phyloP scores from a whole-genome alignment of 1,140 invertebrate species.

The Neotoxoptera formosana region DNA sequence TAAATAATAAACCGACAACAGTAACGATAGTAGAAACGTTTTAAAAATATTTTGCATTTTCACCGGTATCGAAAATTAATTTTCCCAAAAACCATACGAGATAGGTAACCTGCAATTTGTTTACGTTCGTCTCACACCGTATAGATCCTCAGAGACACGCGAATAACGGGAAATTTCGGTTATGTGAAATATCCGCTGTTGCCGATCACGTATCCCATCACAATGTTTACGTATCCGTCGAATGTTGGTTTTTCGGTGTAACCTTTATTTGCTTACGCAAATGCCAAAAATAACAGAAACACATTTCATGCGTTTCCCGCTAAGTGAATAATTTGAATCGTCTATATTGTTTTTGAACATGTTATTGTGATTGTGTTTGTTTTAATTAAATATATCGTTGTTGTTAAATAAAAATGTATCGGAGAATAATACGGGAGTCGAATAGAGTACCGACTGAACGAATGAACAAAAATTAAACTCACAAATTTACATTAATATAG shows the following conservation, averaged over 20 bases:
- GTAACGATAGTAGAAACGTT: not conserved
- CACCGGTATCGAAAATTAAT: conserved; percentile 13
- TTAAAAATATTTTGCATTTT: not conserved
- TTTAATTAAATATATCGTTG: not conserved
- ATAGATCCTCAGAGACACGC: not conserved
- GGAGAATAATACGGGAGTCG: not conserved
- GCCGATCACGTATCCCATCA: conserved; percentile 47
- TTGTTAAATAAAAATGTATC: not conserved
- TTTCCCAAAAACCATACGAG: not conserved
- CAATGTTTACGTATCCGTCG: conserved; percentile 17
- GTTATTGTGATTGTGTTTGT: not conserved
- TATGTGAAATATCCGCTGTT: conserved; percentile 7
- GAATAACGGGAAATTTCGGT: not conserved
- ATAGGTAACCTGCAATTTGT: not conserved
- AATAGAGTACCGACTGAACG: not conserved
- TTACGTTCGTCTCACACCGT: not conserved
- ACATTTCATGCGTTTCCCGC: not conserved
- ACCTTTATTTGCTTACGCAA: conserved; percentile 27
- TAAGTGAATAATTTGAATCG: not conserved
- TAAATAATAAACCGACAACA: not conserved
- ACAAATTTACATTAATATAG: not conserved
- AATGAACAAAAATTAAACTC: not conserved
- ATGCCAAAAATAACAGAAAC: conserved; percentile 9
- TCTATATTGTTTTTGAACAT: not conserved
- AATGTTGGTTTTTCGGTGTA: not conserved